A percentile compares a stretch with the other conserved stretches of the same genome.
These are phyloP conservation scores for Brachyrhaphis roseni DNA, from an alignment of 2,797 vertebrate genomes.

Conservation along the genomic window DNA sequence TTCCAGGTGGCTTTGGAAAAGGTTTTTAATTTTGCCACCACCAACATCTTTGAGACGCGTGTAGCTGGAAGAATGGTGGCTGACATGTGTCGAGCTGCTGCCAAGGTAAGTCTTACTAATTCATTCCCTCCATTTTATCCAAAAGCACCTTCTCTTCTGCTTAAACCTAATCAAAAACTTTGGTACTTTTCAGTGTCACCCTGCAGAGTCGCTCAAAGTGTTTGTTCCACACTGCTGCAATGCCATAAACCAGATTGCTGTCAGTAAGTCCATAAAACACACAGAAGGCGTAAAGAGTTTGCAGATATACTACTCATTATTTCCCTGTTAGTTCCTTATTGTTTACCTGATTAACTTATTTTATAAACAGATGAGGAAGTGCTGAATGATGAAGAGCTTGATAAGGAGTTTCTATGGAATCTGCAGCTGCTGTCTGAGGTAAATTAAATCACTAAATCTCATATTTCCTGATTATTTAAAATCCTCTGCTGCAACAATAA, in stretches of 20 bases:
- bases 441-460: conserved; percentile 36
- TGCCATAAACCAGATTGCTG: conserved; percentile 91
- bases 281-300: neutral
- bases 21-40: conserved; percentile 95
- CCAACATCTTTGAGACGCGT: conserved; percentile 97
- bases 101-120: conserved; percentile 83
- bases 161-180: neutral
- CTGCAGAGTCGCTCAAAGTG: conserved; percentile 90
- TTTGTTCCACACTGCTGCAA: conserved; percentile 96
- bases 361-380: conserved; percentile 91
- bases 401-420: conserved; percentile 97
- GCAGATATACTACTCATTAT: neutral
- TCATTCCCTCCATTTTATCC: neutral
- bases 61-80: conserved; percentile 97
- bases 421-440: conserved; percentile 98
- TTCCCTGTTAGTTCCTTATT: neutral
- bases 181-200: conserved; percentile 86
- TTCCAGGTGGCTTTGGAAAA: conserved; percentile 93
- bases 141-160: neutral
- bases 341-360: conserved; percentile 5
- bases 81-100: conserved; percentile 94
- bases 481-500: neutral
- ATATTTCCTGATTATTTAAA: neutral
- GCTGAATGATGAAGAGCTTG: conserved; percentile 92
- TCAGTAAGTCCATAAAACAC: conserved; percentile 85